phyloP scores from a whole-genome alignment of 2,113 vertebrate species.

The Tachuris rubrigastra region DNA sequence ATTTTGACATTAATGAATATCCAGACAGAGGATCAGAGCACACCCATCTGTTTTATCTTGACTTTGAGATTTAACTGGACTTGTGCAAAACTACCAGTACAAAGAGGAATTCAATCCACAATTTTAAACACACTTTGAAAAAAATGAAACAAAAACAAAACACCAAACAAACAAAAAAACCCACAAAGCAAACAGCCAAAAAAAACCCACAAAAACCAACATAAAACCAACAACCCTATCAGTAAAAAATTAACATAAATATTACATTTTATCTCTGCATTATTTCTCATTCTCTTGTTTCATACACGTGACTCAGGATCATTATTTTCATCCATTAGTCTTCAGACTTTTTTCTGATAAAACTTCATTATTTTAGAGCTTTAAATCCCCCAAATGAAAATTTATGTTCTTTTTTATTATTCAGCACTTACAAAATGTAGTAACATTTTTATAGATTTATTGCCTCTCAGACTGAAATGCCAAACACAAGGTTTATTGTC shows the following conservation, averaged over 20 bases:
- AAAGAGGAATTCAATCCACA: not conserved
- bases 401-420: slow-evolving; percentile 66
- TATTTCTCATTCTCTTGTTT: not conserved
- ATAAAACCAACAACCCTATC: no score
- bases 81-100: not conserved
- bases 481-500: slow-evolving; percentile 76
- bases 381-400: slow-evolving; percentile 46
- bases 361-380: slow-evolving; percentile 33
- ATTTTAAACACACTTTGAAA: not conserved
- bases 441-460: slow-evolving; percentile 69
- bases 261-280: not conserved
- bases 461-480: slow-evolving; percentile 62
- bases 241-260: not conserved
- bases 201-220: not conserved
- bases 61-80: not conserved
- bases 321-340: not conserved
- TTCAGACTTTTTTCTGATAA: not conserved
- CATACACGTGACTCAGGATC: not conserved
- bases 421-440: slow-evolving; percentile 50
- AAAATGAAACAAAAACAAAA: not conserved
- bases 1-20: not conserved
- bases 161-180: not conserved
- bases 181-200: no score
- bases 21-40: not conserved
- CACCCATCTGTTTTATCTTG: not conserved